Percentiles rank a stretch among this genome's conserved stretches.
These are phyloP conservation scores for Diadophis punctatus DNA, from an alignment of 2,113 vertebrate species.

Conservation along the genomic window DNA sequence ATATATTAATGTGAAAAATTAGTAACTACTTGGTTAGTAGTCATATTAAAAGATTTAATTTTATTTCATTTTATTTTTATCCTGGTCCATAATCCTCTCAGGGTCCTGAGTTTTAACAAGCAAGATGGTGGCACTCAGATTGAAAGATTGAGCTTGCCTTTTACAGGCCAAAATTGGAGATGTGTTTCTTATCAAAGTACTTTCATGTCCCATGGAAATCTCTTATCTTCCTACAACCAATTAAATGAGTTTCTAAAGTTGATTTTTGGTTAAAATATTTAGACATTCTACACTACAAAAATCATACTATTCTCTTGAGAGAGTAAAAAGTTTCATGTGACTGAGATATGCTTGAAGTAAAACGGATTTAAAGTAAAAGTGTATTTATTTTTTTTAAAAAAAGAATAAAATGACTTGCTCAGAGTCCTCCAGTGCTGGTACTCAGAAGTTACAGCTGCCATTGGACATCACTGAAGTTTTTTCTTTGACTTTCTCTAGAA, in stretches of 20 bases:
- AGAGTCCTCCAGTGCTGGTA: background rate
- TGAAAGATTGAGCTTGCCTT: background rate
- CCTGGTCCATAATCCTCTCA: background rate
- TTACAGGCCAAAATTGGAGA: background rate
- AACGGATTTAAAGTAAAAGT: background rate
- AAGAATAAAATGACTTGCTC: constrained; percentile 6
- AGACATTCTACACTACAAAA: background rate
- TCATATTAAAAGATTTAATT: background rate
- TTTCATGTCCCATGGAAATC: background rate
- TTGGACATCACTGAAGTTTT: background rate
- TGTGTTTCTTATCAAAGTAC: background rate
- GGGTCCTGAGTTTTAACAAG: background rate
- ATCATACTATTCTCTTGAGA: background rate
- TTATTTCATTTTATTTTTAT: background rate
- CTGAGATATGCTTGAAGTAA: background rate
- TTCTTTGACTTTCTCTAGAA: background rate
- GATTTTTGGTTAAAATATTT: background rate
- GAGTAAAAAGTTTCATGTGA: constrained; percentile 1
- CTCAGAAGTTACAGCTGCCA: background rate
- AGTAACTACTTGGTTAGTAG: background rate
- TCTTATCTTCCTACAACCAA: background rate
- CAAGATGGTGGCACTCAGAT: background rate
- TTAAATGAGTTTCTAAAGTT: background rate
- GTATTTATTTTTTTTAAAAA: constrained; percentile 12
- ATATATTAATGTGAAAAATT: background rate